Conservation (phyloP, 2,888 invertebrate genomes). For the Hermaeophaga mercurialis region DNA sequence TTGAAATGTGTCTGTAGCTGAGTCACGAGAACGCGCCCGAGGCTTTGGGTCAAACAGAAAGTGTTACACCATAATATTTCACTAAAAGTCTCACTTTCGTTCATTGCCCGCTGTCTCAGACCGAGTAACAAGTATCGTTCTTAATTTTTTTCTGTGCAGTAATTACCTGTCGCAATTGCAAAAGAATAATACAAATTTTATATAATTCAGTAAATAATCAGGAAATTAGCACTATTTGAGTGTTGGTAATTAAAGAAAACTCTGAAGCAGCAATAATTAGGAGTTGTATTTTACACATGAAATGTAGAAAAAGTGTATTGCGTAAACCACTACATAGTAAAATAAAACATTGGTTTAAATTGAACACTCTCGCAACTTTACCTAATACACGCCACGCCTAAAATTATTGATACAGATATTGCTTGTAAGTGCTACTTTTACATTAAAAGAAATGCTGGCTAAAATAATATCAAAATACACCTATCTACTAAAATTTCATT, state of each 20-base stretch:
- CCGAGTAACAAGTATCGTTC: not conserved
- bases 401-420: too few relatives aligned
- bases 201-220: not conserved
- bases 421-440: too few relatives aligned
- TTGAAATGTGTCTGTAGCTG: too few relatives aligned
- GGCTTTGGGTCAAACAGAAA: not conserved
- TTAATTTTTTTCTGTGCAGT: slow-evolving; percentile 1
- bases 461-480: too few relatives aligned
- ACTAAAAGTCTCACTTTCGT: not conserved
- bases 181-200: slow-evolving; percentile 8
- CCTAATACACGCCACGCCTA: too few relatives aligned
- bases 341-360: too few relatives aligned
- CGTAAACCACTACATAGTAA: too few relatives aligned
- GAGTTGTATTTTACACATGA: not conserved
- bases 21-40: not conserved
- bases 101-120: not conserved
- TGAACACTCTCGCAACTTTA: too few relatives aligned
- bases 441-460: too few relatives aligned
- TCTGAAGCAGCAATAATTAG: not conserved
- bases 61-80: not conserved
- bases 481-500: too few relatives aligned
- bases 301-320: too few relatives aligned
- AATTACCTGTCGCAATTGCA: not conserved
- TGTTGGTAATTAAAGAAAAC: not conserved
- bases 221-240: not conserved